These are phyloP conservation scores for Orchesella flavescens DNA, from an alignment of 2,888 invertebrate species.

Conservation along the genomic window DNA sequence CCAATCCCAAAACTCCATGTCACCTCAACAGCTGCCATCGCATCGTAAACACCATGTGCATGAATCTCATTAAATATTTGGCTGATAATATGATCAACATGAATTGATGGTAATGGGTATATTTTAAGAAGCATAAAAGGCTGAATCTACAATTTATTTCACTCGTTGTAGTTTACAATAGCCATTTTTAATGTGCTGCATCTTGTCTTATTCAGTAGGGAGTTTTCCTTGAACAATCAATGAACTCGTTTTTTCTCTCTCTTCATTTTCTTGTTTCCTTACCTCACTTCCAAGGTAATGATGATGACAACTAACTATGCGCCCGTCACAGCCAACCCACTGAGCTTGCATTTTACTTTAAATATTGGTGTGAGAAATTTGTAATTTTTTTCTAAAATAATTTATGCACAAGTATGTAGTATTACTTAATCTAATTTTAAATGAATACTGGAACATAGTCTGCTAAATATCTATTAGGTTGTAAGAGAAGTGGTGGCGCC, in stretches of 20 bases:
- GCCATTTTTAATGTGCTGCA: neutral
- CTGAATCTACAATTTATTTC: neutral
- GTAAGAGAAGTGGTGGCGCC: too few relatives aligned
- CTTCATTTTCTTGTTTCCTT: conserved; percentile 21
- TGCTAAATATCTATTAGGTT: too few relatives aligned
- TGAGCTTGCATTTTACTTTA: neutral
- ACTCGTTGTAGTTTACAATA: neutral
- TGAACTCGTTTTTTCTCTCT: conserved; percentile 46
- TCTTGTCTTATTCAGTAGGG: conserved; percentile 34
- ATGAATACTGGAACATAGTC: too few relatives aligned
- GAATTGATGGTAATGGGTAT: neutral
- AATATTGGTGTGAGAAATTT: neutral
- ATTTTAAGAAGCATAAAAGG: conserved; percentile 20
- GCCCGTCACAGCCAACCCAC: neutral
- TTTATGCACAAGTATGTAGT: too few relatives aligned
- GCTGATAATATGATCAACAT: neutral
- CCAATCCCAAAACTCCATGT: conserved; percentile 44
- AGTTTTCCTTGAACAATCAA: conserved; percentile 61
- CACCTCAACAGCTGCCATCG: conserved; percentile 20
- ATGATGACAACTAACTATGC: conserved; percentile 30
- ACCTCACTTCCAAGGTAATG: conserved; percentile 41
- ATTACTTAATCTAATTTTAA: too few relatives aligned
- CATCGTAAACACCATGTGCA: conserved; percentile 12
- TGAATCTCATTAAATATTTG: conserved; percentile 20
- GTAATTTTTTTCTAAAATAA: neutral